A percentile compares a stretch with the other conserved stretches of the same genome.
phyloP scores from a whole-genome alignment of 2,113 vertebrate genomes.

The Hystrix cristata region DNA sequence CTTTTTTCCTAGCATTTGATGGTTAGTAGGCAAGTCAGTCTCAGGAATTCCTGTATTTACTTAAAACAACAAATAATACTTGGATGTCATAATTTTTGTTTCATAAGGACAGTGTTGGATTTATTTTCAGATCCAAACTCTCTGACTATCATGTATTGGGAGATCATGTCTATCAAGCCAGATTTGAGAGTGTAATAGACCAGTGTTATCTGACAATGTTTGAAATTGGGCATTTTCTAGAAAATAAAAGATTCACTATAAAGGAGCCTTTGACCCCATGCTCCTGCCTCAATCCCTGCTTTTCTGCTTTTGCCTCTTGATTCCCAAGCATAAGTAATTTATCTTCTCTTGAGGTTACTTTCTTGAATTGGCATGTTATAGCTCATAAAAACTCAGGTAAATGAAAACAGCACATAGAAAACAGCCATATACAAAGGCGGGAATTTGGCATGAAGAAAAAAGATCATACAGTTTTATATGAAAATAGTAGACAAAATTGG shows the following conservation, averaged over 20 bases:
- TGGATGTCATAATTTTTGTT: slow-evolving; percentile 45
- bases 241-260: background rate
- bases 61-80: slow-evolving; percentile 40
- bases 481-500: background rate
- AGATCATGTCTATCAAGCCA: background rate
- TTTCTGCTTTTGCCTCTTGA: fast-evolving
- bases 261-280: background rate
- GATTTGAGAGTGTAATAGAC: background rate
- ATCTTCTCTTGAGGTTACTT: too few relatives aligned
- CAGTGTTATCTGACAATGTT: background rate
- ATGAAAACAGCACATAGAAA: too few relatives aligned
- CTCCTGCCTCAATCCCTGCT: background rate
- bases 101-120: background rate
- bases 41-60: background rate
- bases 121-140: background rate
- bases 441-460: background rate
- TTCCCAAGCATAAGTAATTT: too few relatives aligned
- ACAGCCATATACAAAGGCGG: background rate
- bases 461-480: background rate
- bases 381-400: too few relatives aligned
- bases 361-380: too few relatives aligned
- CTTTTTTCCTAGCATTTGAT: background rate
- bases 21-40: background rate
- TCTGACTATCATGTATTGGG: background rate
- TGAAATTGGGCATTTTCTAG: background rate